phyloP scores from a whole-genome alignment of 2,888 invertebrate genomes.

The Leucania comma region DNA sequence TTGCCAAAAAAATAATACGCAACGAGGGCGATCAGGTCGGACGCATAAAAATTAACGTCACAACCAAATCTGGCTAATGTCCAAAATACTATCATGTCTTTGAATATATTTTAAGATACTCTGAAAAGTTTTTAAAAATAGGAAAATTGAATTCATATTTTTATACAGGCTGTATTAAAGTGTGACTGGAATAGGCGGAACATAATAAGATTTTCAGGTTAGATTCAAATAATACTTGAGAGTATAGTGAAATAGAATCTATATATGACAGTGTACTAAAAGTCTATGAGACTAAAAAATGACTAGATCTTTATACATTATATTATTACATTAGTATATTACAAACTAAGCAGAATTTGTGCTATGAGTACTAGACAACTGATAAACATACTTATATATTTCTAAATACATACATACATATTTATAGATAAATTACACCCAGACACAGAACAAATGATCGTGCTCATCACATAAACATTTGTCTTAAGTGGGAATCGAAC shows the following conservation, averaged over 20 bases:
- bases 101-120: constrained; percentile 55
- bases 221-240: background rate
- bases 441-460: too few relatives aligned
- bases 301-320: too few relatives aligned
- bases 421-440: too few relatives aligned
- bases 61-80: constrained; percentile 51
- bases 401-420: too few relatives aligned
- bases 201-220: background rate
- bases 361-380: too few relatives aligned
- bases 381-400: too few relatives aligned
- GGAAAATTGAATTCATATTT: constrained; percentile 20
- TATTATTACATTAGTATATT: too few relatives aligned
- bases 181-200: background rate
- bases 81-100: constrained; percentile 55
- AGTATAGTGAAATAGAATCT: background rate
- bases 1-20: constrained; percentile 33
- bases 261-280: background rate
- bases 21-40: constrained; percentile 51
- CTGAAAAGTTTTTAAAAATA: constrained; percentile 46
- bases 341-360: too few relatives aligned
- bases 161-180: constrained; percentile 13
- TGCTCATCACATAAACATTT: too few relatives aligned
- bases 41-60: constrained; percentile 58
- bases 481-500: too few relatives aligned
- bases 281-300: background rate